Conservation (phyloP, 2,113 vertebrate genomes). For the Pomatostomus ruficeps region DNA sequence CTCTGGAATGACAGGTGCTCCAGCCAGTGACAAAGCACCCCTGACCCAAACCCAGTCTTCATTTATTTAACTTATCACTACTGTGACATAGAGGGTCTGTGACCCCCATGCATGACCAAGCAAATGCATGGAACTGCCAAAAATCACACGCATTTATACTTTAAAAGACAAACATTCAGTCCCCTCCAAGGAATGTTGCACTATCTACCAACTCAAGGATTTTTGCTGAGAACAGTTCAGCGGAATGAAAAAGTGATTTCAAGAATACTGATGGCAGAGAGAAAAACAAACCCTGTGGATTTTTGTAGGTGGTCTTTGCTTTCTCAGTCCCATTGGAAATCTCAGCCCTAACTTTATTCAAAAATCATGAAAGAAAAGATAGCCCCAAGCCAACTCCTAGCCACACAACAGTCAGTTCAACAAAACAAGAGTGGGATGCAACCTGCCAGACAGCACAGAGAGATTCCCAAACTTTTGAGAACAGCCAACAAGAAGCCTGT, state of each 20-base stretch:
- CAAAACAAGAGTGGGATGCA: neutral
- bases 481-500: neutral
- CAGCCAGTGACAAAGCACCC: neutral
- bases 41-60: neutral
- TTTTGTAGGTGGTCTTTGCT: neutral
- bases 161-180: neutral
- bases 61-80: neutral
- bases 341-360: neutral
- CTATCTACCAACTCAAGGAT: neutral
- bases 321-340: neutral
- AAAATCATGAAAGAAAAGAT: neutral
- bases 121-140: neutral
- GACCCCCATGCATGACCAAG: too few relatives aligned
- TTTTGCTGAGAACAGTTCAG: neutral
- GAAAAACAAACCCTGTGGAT: neutral
- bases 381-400: constrained; percentile 5
- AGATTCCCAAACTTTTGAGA: neutral
- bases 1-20: neutral
- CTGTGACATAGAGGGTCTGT: neutral
- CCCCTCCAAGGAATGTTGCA: neutral
- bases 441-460: neutral
- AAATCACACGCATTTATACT: neutral
- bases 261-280: neutral
- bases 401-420: neutral
- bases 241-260: neutral